phyloP scores from a whole-genome alignment of 1,140 invertebrate species.

The Atta colombica region DNA sequence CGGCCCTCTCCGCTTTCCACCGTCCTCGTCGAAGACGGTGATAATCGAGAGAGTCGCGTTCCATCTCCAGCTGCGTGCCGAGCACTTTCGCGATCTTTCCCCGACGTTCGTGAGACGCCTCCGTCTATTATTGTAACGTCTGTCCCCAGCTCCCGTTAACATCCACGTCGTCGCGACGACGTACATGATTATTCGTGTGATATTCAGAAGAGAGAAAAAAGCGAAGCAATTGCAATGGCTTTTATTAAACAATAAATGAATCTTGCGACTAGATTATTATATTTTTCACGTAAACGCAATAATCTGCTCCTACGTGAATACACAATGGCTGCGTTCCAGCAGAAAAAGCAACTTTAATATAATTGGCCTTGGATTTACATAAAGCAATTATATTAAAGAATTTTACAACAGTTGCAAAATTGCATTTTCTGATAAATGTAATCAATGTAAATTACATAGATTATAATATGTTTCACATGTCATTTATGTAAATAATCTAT shows the following conservation, averaged over 20 bases:
- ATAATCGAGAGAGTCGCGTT: slow-evolving; percentile 56
- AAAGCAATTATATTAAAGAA: too few relatives aligned
- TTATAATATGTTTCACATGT: too few relatives aligned
- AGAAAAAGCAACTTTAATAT: too few relatives aligned
- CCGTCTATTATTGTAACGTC: slow-evolving; percentile 72
- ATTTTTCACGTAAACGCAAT: too few relatives aligned
- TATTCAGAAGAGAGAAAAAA: not conserved
- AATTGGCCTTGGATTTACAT: too few relatives aligned
- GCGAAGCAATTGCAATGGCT: too few relatives aligned
- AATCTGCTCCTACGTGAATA: too few relatives aligned
- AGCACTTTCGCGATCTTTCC: slow-evolving; percentile 46
- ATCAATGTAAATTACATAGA: too few relatives aligned
- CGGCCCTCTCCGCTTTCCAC: slow-evolving; percentile 12
- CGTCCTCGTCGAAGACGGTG: slow-evolving; percentile 43
- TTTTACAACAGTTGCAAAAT: too few relatives aligned
- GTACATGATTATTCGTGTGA: slow-evolving; percentile 1
- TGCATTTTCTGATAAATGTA: too few relatives aligned
- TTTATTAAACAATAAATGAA: not conserved
- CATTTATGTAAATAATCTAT: too few relatives aligned
- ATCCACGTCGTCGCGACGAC: slow-evolving; percentile 21
- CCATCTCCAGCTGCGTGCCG: slow-evolving; percentile 68
- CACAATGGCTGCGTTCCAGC: too few relatives aligned
- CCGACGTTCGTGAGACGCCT: slow-evolving; percentile 58
- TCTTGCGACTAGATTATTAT: not conserved
- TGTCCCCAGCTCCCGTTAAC: slow-evolving; percentile 29